Base-by-base conservation (phyloP, 53 echinoderm and acorn worm genomes). In the Paracentrotus lividus region DNA sequence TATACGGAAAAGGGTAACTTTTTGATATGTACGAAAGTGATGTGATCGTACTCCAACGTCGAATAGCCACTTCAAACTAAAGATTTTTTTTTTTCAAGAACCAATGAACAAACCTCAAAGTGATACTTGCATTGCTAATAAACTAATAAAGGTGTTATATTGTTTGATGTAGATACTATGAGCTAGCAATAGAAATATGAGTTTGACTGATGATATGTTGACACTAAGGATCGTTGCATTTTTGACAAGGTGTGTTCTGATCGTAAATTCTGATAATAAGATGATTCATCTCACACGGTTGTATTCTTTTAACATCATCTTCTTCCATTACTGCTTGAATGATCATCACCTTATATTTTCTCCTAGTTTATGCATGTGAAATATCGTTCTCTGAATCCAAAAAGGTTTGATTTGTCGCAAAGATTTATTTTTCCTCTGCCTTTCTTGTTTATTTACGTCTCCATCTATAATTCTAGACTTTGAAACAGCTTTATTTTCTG, bases 161-260 rank as follows among this genome's bases (percentile, higher is more conserved):
- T 81, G 81, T 81, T 81, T 81, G 47, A 1, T 47, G 13, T 20
- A 3, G 44, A 12, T 44, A 4, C 4, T n/a, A 45, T 10, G n/a
- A 47, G 81, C n/a, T n/a, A 81, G 47, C 47, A n/a, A 47, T 10
- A 47, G 81, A 47, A 81, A 81, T 81, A 81, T 81, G 14, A 81
- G 27, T 81, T 44, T 81, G 81, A 81, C 47, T 26, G 24, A 81
- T 86, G 56, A 86, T 86, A 86, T 86, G 21, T 86, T 86, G 86
- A 56, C 86, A 86, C 34, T 55, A 86, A 34, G 36, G 86, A 86
- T 86, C 47, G 55, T 56, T 56, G 55, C 32, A 86, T 86, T 34
- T 34, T 86, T 86, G 15, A 16, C 6, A 36, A 56, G 86, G 86
- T 55, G 86, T 86, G 86, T 86, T 29, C 45, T 45, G 81, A 81